phyloP scores from a whole-genome alignment of 2,888 invertebrate genomes.

The Chrysomela aeneicollis region DNA sequence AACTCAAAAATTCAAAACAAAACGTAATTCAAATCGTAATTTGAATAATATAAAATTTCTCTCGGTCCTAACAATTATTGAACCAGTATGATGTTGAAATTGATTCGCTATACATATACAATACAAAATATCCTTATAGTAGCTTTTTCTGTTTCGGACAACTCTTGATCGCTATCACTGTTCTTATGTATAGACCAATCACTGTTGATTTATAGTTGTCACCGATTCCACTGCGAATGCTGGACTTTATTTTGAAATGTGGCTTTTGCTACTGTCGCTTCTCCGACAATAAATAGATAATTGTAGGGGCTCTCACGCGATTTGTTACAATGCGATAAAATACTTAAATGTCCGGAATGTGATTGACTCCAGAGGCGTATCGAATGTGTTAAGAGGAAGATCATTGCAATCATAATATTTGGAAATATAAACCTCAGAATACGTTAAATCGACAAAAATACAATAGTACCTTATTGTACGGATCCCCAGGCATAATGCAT shows the following conservation, averaged over 20 bases:
- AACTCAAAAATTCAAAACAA: not conserved
- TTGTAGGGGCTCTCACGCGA: slow-evolving; percentile 48
- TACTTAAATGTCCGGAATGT: slow-evolving; percentile 54
- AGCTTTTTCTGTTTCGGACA: too few species aligned
- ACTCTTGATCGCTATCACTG: too few species aligned
- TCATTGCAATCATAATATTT: slow-evolving; percentile 43
- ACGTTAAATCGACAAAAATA: too few species aligned
- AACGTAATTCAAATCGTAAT: too few species aligned
- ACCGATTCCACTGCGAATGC: slow-evolving; percentile 40
- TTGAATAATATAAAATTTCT: not conserved
- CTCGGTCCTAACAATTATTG: slow-evolving; percentile 46
- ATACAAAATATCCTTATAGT: too few species aligned
- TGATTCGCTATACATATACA: too few species aligned
- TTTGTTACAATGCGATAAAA: slow-evolving; percentile 55
- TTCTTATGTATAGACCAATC: slow-evolving; percentile 40
- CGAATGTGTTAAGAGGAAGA: not conserved
- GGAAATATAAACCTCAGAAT: too few species aligned
- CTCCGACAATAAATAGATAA: slow-evolving; percentile 53
- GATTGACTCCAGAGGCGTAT: slow-evolving; percentile 47
- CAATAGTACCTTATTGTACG: too few species aligned
- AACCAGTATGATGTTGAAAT: too few species aligned
- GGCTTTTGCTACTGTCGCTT: slow-evolving; percentile 36
- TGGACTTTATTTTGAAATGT: slow-evolving; percentile 39
- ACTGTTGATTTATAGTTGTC: slow-evolving; percentile 44
- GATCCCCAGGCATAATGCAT: too few species aligned